Conservation (phyloP, 2,113 vertebrate species). For the Tautogolabrus adspersus region DNA sequence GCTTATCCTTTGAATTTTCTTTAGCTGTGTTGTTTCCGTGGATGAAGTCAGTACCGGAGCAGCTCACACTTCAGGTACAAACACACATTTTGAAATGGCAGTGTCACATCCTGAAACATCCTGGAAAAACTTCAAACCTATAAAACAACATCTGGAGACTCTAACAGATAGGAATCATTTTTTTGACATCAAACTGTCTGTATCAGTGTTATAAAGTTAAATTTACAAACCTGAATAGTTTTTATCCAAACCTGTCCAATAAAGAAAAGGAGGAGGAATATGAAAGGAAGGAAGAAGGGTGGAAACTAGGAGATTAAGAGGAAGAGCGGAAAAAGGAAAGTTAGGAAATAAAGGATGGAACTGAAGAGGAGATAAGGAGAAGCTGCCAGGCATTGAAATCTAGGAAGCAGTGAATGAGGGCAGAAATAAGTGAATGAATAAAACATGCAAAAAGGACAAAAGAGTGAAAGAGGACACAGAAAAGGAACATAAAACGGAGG, state of each 20-base stretch:
- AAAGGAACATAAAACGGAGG: too few relatives aligned
- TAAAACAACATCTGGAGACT: neutral
- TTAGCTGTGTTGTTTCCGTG: constrained; percentile 31
- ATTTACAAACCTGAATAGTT: neutral
- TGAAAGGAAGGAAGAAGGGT: neutral
- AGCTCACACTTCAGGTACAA: constrained; percentile 37
- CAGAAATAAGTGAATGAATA: neutral
- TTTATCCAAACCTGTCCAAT: neutral
- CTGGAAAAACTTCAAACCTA: neutral
- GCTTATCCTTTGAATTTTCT: constrained; percentile 1
- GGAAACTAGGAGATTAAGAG: neutral
- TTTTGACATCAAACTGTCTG: too few relatives aligned
- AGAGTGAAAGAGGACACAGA: neutral
- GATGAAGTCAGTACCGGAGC: constrained; percentile 20
- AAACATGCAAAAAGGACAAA: neutral
- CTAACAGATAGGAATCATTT: neutral
- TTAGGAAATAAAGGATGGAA: neutral
- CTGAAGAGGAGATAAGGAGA: neutral
- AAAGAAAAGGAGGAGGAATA: neutral
- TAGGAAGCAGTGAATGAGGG: neutral
- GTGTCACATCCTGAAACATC: constrained; percentile 8
- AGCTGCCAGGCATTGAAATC: neutral
- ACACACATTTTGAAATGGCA: neutral
- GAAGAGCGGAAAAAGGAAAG: neutral
- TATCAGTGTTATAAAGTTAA: too few relatives aligned